Evolutionary conservation across 2,797 vertebrate genomes (phyloP).

Genomic region (Pangasius larnaudii): DNA sequence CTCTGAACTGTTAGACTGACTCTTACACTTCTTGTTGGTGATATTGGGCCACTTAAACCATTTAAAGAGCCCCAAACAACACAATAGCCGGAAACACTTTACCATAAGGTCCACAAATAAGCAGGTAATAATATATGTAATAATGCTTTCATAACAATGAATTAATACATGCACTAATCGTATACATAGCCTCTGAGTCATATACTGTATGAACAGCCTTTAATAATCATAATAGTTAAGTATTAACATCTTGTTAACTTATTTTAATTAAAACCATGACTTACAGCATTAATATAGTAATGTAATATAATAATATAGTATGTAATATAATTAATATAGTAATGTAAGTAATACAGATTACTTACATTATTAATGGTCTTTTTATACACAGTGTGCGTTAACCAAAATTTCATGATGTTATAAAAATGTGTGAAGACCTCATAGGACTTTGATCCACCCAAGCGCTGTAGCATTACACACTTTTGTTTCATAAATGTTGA

Average conservation of each 20-base stretch:
- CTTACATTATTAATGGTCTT: not conserved
- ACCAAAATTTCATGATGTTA: not conserved
- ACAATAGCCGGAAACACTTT: not conserved
- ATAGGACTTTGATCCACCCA: not conserved
- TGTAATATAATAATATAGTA: no score
- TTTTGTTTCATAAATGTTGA: not conserved
- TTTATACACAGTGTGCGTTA: not conserved
- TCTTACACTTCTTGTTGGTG: slow-evolving; percentile 1
- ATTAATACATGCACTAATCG: not conserved
- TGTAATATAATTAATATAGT: no score
- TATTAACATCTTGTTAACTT: not conserved
- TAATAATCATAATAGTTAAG: not conserved
- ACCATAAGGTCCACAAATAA: not conserved
- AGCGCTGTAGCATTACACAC: not conserved
- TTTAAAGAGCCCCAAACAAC: slow-evolving; percentile 2
- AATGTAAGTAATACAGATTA: no score
- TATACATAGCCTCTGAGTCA: not conserved
- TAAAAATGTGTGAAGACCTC: not conserved
- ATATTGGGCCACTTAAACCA: not conserved
- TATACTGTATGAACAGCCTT: not conserved
- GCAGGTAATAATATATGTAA: not conserved
- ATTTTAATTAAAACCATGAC: not conserved
- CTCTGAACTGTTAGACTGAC: not conserved
- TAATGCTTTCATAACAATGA: not conserved
- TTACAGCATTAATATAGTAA: not conserved